These are phyloP conservation scores for Myrmecobius fasciatus DNA, from an alignment of 2,113 vertebrate species.

Conservation along the genomic window DNA sequence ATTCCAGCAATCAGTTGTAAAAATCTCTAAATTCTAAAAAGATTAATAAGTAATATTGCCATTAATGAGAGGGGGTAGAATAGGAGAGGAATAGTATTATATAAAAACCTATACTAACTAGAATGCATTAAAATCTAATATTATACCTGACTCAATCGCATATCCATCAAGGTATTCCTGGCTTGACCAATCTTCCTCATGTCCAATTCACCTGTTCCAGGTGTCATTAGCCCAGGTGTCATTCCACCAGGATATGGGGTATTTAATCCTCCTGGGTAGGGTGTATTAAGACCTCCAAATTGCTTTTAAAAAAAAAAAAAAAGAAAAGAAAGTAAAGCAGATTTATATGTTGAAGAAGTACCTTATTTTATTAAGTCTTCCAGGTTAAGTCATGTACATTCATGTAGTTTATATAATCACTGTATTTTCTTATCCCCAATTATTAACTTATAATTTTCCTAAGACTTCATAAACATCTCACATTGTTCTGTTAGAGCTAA, in stretches of 20 bases:
- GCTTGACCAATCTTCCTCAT: conserved; percentile 99
- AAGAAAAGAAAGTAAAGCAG: fast-evolving
- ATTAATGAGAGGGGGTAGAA: not conserved
- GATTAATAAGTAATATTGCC: not conserved
- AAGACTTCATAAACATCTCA: not conserved
- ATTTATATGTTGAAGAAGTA: not conserved
- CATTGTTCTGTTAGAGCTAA: not conserved
- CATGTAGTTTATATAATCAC: not conserved
- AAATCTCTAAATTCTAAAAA: not conserved
- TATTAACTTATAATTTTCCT: not conserved
- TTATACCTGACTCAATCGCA: conserved; percentile 97
- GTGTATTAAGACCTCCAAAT: conserved; percentile 90
- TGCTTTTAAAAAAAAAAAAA: conserved; percentile 80
- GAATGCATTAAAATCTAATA: not conserved
- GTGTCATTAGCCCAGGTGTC: conserved; percentile 97
- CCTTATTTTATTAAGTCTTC: not conserved
- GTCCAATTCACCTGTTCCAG: conserved; percentile 95
- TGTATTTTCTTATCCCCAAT: not conserved
- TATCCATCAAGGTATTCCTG: conserved; percentile 99
- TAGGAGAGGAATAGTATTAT: not conserved
- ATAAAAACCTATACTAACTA: not conserved
- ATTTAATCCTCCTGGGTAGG: conserved; percentile 93
- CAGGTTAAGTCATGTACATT: fast-evolving
- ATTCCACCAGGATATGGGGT: conserved; percentile 96
- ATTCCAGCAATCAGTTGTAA: not conserved